Base-by-base conservation (phyloP, 2,113 vertebrate genomes). In the Spheniscus mendiculus region DNA sequence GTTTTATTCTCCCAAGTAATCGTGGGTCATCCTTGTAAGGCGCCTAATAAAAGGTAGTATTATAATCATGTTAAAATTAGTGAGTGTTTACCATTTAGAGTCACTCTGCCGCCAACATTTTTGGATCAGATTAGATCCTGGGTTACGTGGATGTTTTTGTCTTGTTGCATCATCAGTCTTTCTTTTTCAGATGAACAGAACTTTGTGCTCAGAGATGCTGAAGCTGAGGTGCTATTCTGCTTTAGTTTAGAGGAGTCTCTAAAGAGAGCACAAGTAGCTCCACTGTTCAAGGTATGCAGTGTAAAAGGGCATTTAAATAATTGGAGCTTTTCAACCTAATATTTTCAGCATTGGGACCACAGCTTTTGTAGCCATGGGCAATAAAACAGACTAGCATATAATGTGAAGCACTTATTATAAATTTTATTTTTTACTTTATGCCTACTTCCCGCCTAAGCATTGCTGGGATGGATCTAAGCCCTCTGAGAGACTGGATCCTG, bases 171-270 rank as follows among this genome's bases (percentile, higher is more conserved):
- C 15, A 6, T 62, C 42, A n/a, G 5, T 53, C 15, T 90, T 69
- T 89, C 61, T 94, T 78, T 96, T 97, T 23, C 96, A 99, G 99
- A 99, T 50, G 99, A 99, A 88, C 99, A 99, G 97, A 99, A 93
- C 93, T 99, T 98, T 73, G 97, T 98, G 55, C 98, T 99, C 86
- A 98, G 99, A 83, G 99, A 99, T 38, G 99, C 99, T 3, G 99
- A 99, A 97, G 99, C 99, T 1, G 99, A 99, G 89, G 99, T 99
- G 59, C 98, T 99, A 26, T 99, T 99, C 97, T 98, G 98, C 80
- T 99, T 99, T 96, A 99, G 98, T 90, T 98, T 99, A 95, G 99
- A 99, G 80, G 99, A 99, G 84, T 99, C 99, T 6, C 94, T 99
- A 5, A 99, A 99, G 96, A 99, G 98, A 97, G 99, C 99, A 12